phyloP scores from a whole-genome alignment of 2,888 invertebrate species.

The Schrankia costaestrigalis region DNA sequence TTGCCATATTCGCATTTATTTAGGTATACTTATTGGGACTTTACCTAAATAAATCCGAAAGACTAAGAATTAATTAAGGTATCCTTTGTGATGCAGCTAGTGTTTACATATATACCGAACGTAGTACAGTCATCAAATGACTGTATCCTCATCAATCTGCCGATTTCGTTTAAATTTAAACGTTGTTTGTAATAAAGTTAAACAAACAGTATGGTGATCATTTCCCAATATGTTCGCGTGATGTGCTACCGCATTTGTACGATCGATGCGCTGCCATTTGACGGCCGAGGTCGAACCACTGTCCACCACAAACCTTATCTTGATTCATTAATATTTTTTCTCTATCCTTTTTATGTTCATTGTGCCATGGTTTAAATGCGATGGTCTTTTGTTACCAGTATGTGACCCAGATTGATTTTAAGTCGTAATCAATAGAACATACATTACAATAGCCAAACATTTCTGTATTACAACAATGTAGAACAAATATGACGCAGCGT shows the following conservation, averaged over 20 bases:
- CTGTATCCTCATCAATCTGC: no score
- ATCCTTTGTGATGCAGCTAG: no score
- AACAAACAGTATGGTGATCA: conserved; percentile 15
- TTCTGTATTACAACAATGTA: conserved; percentile 40
- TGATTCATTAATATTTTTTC: conserved; percentile 67
- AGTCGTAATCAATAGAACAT: conserved; percentile 60
- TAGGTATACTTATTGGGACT: no score
- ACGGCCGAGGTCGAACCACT: conserved; percentile 76
- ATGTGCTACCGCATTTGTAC: conserved; percentile 53
- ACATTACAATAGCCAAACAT: conserved; percentile 46
- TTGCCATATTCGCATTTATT: no score
- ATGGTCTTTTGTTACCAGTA: conserved; percentile 58
- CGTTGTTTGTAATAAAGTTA: no score
- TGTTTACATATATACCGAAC: no score
- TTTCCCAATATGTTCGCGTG: conserved; percentile 42
- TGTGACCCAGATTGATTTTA: conserved; percentile 72
- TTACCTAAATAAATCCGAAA: no score
- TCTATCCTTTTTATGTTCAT: conserved; percentile 54
- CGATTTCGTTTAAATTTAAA: no score
- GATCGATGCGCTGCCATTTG: conserved; percentile 73
- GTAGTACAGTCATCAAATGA: no score
- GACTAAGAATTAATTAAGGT: no score
- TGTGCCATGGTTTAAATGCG: conserved; percentile 60
- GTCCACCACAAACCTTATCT: conserved; percentile 75
- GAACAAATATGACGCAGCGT: conserved; percentile 39